Evolutionary conservation across 2,797 vertebrate species (phyloP), one percentile per base, ranked within the genome.

Genomic region (Pseudochirops cupreus): DNA sequence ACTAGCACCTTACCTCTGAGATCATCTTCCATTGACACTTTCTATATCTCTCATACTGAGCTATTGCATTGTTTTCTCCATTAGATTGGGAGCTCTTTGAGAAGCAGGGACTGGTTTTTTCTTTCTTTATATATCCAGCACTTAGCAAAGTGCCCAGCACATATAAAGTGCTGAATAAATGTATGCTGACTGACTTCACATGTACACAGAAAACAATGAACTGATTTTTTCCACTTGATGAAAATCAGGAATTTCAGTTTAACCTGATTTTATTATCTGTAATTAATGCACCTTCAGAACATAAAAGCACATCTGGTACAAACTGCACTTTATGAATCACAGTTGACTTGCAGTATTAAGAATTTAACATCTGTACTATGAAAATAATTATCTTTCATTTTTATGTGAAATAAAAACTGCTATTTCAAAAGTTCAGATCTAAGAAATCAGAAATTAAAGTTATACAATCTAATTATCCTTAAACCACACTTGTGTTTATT

Each of bases 341-440:
- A 94, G 52, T 46, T 82, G 92, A 96, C 4, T 57, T 82, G 54
- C 6, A 82, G 7, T 82, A 82, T 24, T 39, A 82, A 82, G 18
- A 94, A 97, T 21, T 50, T 94, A 94, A 93, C n/a, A 82, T 39
- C 18, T 50, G 90, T 91, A 94, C 1, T 29, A 13, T 56, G 56
- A 94, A n/a, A 89, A 26, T 92, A 55, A 62, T 93, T 94, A 57
- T 89, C 67, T 96, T 54, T 96, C 26, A 92, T 95, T 82, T 92
- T 10, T 53, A 82, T 93, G 33, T 10, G 12, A 95, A 95, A 92
- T 96, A 14, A 89, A 87, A 97, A 74, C 54, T 93, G 33, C 31
- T 87, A 52, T 96, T 91, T 92, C 95, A 94, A 91, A 91, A 94
- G 96, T 94, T 96, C 62, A 92, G n/a, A 97, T 57, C 92, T 96